Evolutionary conservation across 2,113 vertebrate genomes (phyloP).

Genomic region (Chaetops frenatus): DNA sequence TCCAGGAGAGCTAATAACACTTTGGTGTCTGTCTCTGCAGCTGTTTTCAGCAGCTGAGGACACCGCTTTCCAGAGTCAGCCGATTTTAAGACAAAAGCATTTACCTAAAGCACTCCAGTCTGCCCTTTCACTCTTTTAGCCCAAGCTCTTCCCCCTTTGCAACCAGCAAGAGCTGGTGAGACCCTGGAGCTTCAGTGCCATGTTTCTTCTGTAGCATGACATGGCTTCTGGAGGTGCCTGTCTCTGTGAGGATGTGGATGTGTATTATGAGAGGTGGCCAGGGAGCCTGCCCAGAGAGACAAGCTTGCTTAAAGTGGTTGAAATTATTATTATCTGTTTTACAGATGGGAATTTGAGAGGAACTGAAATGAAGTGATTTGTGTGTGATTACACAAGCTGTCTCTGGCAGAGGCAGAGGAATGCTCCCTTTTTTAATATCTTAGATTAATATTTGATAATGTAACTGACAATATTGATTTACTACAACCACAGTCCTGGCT

Average conservation of each 20-base stretch:
- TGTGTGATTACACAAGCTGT: background rate
- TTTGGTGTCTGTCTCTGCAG: background rate
- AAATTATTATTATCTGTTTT: background rate
- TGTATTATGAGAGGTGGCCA: background rate
- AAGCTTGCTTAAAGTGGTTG: background rate
- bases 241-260: background rate
- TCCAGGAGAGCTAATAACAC: background rate
- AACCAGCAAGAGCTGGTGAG: background rate
- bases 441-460: background rate
- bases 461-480: conserved; percentile 6
- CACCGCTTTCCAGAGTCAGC: background rate
- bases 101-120: background rate
- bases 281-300: background rate
- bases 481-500: background rate
- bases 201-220: background rate
- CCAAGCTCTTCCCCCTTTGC: background rate
- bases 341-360: background rate
- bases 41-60: background rate
- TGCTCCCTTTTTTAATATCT: background rate
- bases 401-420: background rate
- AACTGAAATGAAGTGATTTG: background rate
- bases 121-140: background rate
- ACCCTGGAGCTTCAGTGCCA: fast-evolving
- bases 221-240: background rate
- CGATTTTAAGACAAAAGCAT: background rate